Base-by-base conservation (phyloP, 2,797 vertebrate species). In the Okamejei kenojei region DNA sequence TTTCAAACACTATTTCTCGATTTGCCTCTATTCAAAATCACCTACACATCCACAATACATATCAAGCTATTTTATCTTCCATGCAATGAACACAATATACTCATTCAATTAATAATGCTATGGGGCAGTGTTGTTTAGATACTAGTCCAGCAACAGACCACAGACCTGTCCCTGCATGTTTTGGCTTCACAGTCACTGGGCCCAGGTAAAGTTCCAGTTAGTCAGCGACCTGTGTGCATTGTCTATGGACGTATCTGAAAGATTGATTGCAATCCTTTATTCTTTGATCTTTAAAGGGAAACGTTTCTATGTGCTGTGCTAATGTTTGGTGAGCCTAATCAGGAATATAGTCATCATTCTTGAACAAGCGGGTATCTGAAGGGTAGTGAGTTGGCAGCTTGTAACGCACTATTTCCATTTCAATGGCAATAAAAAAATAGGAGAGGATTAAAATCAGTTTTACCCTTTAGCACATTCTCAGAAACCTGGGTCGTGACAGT, bases 161-260 rank as follows among this genome's bases (percentile, higher is more conserved):
- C 61, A 88, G 84, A 65, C 84, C 84, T 65, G 61, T 32, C 84
- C 61, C 17, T 88, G 84, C 84, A 65, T 88, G 84, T 68, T 68
- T n/a, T 88, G 84, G 32, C 65, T 68, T 63, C 29, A n/a, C 58
- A 86, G 13, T 63, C 9, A 86, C 11, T 63, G 54, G 6, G 82
- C 58, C 58, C 26, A 65, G 61, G 35, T 88, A 88, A 88, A 4
- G 84, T 88, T 88, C 58, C 19, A 84, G 61, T 63, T 23, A 65
- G 13, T 88, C 84, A 88, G 58, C 11, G 13, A 86, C 82, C 84
- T 65, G 61, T 29, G 84, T 88, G 32, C 84, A 88, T 88, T 88
- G 17, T 19, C 9, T 88, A 68, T 88, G 61, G n/a, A 88, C n/a
- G 7, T 65, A 63, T 65, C 84, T 32, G 61, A 35, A 68, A 88